Evolutionary conservation across 2,797 vertebrate genomes (phyloP).

Genomic region (Semotilus atromaculatus): DNA sequence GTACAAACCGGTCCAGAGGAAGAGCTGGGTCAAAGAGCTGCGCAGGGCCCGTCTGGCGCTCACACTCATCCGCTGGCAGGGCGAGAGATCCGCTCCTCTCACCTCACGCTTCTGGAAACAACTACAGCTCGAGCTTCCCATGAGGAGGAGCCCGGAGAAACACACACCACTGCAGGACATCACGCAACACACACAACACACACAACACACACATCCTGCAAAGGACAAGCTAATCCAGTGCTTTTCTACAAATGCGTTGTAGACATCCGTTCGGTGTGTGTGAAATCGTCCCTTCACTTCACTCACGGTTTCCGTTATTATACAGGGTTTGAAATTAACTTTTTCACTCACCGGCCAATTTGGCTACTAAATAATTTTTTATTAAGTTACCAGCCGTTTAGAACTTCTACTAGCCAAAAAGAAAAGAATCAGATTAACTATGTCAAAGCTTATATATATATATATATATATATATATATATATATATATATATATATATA

Average conservation of each 20-base stretch:
- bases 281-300: background rate
- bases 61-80: conserved; percentile 90
- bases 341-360: no score
- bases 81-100: conserved; percentile 87
- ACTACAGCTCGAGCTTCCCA: conserved; percentile 88
- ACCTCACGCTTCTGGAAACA: conserved; percentile 93
- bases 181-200: conserved; percentile 40
- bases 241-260: background rate
- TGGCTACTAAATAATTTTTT: no score
- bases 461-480: no score
- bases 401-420: no score
- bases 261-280: background rate
- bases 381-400: no score
- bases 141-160: conserved; percentile 68
- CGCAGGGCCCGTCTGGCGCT: conserved; percentile 85
- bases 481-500: no score
- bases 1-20: conserved; percentile 84
- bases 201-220: background rate
- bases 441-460: no score
- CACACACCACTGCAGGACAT: conserved; percentile 55
- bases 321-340: no score
- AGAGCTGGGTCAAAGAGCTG: conserved; percentile 87
- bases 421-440: no score
- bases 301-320: background rate
- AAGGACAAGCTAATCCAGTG: background rate